Conservation (phyloP, 2,888 invertebrate genomes). For the Nomada flava region DNA sequence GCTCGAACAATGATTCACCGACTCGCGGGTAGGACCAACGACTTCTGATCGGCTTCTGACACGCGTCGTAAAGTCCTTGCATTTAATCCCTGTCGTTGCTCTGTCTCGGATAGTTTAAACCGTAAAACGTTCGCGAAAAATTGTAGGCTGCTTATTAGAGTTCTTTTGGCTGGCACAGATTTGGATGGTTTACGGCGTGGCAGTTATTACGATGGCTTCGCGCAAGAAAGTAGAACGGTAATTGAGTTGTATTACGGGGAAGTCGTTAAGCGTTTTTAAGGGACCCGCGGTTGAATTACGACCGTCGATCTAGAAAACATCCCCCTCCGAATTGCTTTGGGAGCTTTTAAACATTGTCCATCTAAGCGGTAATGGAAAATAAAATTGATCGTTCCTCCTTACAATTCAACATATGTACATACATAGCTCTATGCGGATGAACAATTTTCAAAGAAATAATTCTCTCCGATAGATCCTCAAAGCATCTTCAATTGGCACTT, state of each 20-base stretch:
- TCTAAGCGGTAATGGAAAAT: too few relatives aligned
- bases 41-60: conserved; percentile 11
- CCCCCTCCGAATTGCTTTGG: too few relatives aligned
- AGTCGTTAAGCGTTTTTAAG: not conserved
- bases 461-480: not conserved
- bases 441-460: not conserved
- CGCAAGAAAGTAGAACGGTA: not conserved
- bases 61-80: conserved; percentile 12
- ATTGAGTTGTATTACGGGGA: not conserved
- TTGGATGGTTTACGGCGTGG: not conserved
- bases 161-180: not conserved
- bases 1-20: conserved; percentile 16
- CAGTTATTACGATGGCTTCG: not conserved
- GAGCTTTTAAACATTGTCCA: too few relatives aligned
- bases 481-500: not conserved
- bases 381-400: too few relatives aligned
- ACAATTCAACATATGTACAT: too few relatives aligned
- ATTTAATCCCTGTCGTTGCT: not conserved
- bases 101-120: not conserved
- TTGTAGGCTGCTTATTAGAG: not conserved
- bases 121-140: not conserved
- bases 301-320: too few relatives aligned
- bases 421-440: too few relatives aligned
- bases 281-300: not conserved
- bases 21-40: not conserved